These are phyloP conservation scores for Xenotilapia longispinis DNA, from an alignment of 2,113 vertebrate species.

Conservation along the genomic window DNA sequence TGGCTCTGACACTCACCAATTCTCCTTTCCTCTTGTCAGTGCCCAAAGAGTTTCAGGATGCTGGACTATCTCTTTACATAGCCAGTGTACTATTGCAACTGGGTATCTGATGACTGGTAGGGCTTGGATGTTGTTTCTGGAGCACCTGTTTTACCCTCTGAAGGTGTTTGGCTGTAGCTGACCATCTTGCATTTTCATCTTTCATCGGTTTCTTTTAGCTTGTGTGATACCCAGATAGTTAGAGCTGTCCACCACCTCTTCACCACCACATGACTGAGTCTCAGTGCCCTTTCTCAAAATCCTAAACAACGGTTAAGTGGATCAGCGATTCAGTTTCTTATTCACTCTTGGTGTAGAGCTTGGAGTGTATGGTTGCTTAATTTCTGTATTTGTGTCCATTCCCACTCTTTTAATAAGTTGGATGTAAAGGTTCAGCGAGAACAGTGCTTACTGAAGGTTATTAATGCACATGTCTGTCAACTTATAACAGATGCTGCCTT, in stretches of 20 bases:
- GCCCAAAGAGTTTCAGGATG: background rate
- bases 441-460: background rate
- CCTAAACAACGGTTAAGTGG: background rate
- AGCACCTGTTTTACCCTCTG: background rate
- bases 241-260: background rate
- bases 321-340: background rate
- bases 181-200: background rate
- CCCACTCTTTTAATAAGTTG: background rate
- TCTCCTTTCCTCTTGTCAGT: background rate
- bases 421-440: background rate
- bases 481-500: background rate
- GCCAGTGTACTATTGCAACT: background rate
- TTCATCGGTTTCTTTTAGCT: background rate
- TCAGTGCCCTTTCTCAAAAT: background rate
- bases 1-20: background rate
- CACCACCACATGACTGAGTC: background rate
- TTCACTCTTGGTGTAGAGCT: background rate
- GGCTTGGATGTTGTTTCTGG: background rate
- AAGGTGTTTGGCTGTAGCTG: background rate
- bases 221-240: background rate
- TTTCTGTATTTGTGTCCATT: background rate
- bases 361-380: background rate
- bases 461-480: background rate
- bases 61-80: background rate
- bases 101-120: background rate